Evolutionary conservation across 2,113 vertebrate genomes (phyloP).

Genomic region (Potamarius usumacintae): DNA sequence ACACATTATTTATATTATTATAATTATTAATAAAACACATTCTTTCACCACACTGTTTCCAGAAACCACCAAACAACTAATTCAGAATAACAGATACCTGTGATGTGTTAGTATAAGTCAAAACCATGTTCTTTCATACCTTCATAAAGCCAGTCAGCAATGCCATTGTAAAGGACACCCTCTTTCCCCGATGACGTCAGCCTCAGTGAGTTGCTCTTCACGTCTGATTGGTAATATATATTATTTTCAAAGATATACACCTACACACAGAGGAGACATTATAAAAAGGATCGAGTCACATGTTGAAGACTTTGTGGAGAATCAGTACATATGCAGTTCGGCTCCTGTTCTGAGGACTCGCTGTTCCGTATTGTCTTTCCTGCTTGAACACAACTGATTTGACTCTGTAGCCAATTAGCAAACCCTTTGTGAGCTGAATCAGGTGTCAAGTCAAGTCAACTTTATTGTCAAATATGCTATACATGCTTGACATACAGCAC

Average conservation of each 20-base stretch:
- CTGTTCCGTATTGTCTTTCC: background rate
- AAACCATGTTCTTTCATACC: conserved; percentile 67
- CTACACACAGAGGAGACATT: conserved; percentile 65
- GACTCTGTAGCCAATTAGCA: conserved; percentile 4
- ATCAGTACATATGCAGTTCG: background rate
- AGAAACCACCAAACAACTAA: background rate
- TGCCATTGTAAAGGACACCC: conserved; percentile 92
- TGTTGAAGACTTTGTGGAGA: background rate
- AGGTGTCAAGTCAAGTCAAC: no score
- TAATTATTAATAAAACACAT: background rate
- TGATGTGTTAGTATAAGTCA: background rate
- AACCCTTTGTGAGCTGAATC: background rate
- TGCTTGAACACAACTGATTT: background rate
- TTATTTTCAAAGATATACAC: conserved; percentile 99
- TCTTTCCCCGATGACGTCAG: conserved; percentile 95
- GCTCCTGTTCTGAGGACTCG: background rate
- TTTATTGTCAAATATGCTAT: no score
- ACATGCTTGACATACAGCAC: no score
- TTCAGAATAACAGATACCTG: background rate
- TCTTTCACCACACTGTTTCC: background rate
- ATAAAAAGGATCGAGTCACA: conserved; percentile 7
- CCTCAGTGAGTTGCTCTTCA: conserved; percentile 89
- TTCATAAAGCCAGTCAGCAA: conserved; percentile 97
- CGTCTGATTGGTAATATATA: conserved; percentile 96
- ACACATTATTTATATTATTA: background rate